Evolutionary conservation across 2,113 vertebrate genomes (phyloP).

Genomic region (Engraulis encrasicolus): DNA sequence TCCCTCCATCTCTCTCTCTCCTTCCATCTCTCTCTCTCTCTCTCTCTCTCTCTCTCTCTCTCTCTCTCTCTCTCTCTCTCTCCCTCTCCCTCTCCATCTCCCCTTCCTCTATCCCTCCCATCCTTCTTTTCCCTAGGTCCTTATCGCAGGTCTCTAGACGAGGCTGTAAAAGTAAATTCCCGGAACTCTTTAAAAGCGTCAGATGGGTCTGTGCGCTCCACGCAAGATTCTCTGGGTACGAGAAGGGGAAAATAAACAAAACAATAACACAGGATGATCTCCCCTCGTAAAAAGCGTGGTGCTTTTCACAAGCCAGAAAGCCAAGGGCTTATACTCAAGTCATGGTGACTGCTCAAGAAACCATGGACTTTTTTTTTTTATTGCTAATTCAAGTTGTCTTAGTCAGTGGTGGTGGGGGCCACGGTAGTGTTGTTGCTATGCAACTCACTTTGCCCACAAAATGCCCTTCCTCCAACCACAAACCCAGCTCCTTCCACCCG

Average conservation of each 20-base stretch:
- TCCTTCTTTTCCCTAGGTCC: constrained; percentile 18
- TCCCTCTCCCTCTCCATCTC: not conserved
- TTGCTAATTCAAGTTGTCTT: too few species aligned
- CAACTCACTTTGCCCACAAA: not conserved
- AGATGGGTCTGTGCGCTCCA: constrained; percentile 37
- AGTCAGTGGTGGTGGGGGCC: not conserved
- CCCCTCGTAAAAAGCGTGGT: constrained; percentile 46
- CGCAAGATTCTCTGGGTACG: constrained; percentile 52
- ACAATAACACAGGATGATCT: constrained; percentile 50
- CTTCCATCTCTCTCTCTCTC: not conserved
- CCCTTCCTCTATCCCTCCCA: too few species aligned
- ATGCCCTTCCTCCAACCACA: not conserved
- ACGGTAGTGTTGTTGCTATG: not conserved
- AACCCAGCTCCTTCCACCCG: not conserved
- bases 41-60: not conserved
- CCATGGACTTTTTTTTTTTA: not conserved
- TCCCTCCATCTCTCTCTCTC: not conserved
- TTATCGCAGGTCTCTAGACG: constrained; percentile 47
- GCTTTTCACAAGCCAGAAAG: not conserved
- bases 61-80: not conserved
- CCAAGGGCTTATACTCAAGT: not conserved
- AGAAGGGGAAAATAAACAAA: constrained; percentile 59
- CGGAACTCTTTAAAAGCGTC: constrained; percentile 51
- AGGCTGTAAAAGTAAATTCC: constrained; percentile 58
- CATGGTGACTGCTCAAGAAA: not conserved